Conservation (phyloP, 2,113 vertebrate genomes). For the Tangachromis dhanisi region DNA sequence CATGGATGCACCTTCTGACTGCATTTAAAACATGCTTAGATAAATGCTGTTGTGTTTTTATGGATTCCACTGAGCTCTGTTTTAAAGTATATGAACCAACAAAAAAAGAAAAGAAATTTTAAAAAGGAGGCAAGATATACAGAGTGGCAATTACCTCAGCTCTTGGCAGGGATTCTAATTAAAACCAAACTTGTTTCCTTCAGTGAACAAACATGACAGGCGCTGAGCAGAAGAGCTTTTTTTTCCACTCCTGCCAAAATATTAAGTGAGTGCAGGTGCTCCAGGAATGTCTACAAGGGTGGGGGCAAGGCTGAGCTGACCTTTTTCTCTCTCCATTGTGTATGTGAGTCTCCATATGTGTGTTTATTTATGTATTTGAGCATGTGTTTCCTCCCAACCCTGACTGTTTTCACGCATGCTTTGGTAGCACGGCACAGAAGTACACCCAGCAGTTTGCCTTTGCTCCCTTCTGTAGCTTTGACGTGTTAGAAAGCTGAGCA, state of each 20-base stretch:
- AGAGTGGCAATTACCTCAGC: slow-evolving; percentile 69
- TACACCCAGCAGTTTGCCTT: slow-evolving; percentile 31
- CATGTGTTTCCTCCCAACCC: slow-evolving; percentile 34
- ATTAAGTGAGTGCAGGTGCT: slow-evolving; percentile 86
- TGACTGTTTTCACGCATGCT: slow-evolving; percentile 40
- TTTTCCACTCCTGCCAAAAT: slow-evolving; percentile 63
- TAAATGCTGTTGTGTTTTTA: neutral
- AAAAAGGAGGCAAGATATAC: slow-evolving; percentile 40
- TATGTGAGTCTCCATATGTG: slow-evolving; percentile 14
- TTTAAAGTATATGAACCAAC: slow-evolving; percentile 33
- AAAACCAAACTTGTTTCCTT: slow-evolving; percentile 83
- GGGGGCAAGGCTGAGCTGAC: slow-evolving; percentile 52
- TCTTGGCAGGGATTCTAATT: slow-evolving; percentile 78
- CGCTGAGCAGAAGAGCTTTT: slow-evolving; percentile 64
- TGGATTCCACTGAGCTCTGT: neutral
- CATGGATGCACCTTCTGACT: neutral
- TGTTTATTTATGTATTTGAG: slow-evolving; percentile 54
- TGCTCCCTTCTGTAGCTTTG: neutral
- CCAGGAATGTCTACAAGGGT: slow-evolving; percentile 75
- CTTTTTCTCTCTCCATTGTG: slow-evolving; percentile 48
- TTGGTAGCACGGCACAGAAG: slow-evolving; percentile 25
- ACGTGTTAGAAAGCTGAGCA: slow-evolving; percentile 17
- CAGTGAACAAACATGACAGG: slow-evolving; percentile 76
- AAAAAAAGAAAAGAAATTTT: slow-evolving; percentile 1
- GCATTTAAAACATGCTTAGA: neutral